Base-by-base conservation (phyloP, 2,113 vertebrate species). In the Xenopus tropicalis region DNA sequence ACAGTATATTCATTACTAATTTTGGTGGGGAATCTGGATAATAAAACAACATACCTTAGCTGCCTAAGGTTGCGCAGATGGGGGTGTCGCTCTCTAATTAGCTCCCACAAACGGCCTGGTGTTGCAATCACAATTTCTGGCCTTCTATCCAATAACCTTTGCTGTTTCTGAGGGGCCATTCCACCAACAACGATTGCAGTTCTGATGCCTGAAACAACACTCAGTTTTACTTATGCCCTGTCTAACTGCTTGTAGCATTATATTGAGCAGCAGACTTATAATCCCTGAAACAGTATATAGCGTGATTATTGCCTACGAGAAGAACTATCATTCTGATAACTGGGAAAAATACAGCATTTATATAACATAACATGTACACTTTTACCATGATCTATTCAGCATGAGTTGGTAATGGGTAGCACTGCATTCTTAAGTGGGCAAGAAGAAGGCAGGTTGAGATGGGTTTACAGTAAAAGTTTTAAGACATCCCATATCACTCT, bases 71-170 rank as follows among this genome's bases (percentile, higher is more conserved):
- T 93, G 70, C 84, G 84, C 61, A 99, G 89, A 83, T 99, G 96
- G 1, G 93, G 88, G 69, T 98, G 93, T 51, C 76, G 90, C 81
- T 96, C 95, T 79, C 90, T 93, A 79, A 99, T 85, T 16, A 99
- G 80, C 78, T 98, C 96, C 97, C 97, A 98, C 71, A 98, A 81
- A 11, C 96, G 94, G 44, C 97, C 97, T 1, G 97, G 97, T 11
- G 96, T 99, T 46, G 95, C 97, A 11, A 99, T 88, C 11, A 99
- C 81, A 51, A 99, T 96, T 87, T 98, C 94, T 1, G 97, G 97
- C 71, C 87, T 89, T 54, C 85, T 90, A 75, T 90, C 95, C 71
- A 99, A 79, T 72, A 98, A 86, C 74, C 94, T 84, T 69, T 93
- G 83, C 82, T 98, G 97, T 72, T 98, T 99, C 87, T 95, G 90